Base-by-base conservation (phyloP, 2,888 invertebrate genomes). In the Pandemis cinnamomeana region DNA sequence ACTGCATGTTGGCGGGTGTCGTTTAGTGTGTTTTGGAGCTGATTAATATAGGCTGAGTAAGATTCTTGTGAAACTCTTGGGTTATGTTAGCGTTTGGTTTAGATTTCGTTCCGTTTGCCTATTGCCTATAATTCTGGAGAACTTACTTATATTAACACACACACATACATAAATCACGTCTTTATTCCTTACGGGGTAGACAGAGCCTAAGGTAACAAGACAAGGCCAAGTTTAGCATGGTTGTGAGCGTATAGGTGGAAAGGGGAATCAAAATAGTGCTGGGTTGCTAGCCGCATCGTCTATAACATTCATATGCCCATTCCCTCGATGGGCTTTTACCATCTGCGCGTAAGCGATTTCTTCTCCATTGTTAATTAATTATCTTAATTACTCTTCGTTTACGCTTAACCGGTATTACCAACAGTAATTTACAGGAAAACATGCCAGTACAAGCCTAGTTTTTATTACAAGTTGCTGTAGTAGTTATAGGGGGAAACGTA, bases 1-100 rank as follows among this genome's bases (percentile, higher is more conserved):
- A 60, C 66, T 66, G 66, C 41, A n/a, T 13, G 60, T 55, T 60
- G 13, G 13, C 15, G 60, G 58, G 36, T 36, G 27, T 42, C 60
- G 60, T 71, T 66, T 60, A 48, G 13, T 15, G 48, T 60, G 42
- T 64, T 48, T 20, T 41, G 10, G n/a, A 11, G 27, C 11, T 27
- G 20, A 0, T 13, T 7, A 53, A n/a, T 27, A 46, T 55, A 27
- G 27, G 71, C 41, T 58, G 71, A 64, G 58, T 71, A 48, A 66
- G 66, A 60, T 58, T 27, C 58, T 58, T 36, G 46, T 60, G 55
- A 48, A 64, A 53, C 44, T 64, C 71, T 51, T 60, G 13, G 20
- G 44, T 44, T 55, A 53, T 6, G 71, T 66, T 55, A 48, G 41
- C 60, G 60, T 58, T 58, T 5, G 10, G 27, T 10, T 58, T 58